Conservation (phyloP, 2,797 vertebrate genomes). For the Cyclopterus lumpus region DNA sequence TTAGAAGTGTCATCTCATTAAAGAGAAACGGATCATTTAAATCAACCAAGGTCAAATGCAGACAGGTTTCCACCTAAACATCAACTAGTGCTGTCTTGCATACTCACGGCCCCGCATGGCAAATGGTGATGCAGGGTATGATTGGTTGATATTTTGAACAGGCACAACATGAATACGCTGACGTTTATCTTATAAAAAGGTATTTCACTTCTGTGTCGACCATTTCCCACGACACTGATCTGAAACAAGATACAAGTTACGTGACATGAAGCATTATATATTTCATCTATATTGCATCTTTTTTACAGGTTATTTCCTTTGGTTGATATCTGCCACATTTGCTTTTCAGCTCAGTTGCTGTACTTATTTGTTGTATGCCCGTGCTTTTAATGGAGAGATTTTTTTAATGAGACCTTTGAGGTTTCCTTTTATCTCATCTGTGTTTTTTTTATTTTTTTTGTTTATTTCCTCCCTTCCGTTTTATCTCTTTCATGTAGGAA, state of each 20-base stretch:
- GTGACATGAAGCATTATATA: not conserved
- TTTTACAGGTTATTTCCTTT: conserved; percentile 17
- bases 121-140: not conserved
- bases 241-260: not conserved
- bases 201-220: not conserved
- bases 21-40: conserved; percentile 18
- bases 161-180: not conserved
- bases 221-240: conserved; percentile 17
- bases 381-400: conserved; percentile 46
- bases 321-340: conserved; percentile 5
- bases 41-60: not conserved
- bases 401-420: conserved; percentile 61
- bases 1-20: conserved; percentile 25
- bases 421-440: conserved; percentile 46
- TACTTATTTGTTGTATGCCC: conserved; percentile 43
- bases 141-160: conserved; percentile 21
- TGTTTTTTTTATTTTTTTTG: not conserved
- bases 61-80: not conserved
- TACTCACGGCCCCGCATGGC: not conserved
- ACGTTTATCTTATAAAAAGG: conserved; percentile 10
- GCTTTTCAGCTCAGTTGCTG: conserved; percentile 30
- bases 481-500: conserved; percentile 30
- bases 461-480: conserved; percentile 10
- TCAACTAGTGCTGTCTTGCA: not conserved
- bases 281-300: not conserved